phyloP scores from a whole-genome alignment of 2,113 vertebrate species.

The Pagrus major region DNA sequence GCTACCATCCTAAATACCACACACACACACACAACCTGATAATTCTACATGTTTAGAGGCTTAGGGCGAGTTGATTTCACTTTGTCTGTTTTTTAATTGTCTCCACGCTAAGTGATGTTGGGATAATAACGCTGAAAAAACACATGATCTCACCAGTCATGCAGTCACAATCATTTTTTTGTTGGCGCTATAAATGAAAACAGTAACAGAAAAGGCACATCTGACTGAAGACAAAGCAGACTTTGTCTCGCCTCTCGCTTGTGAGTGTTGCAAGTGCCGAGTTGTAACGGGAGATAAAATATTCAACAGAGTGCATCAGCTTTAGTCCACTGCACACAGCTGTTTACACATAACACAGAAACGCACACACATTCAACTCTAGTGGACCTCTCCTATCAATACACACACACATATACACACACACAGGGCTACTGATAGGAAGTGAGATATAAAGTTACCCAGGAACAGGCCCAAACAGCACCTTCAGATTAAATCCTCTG shows the following conservation, averaged over 20 bases:
- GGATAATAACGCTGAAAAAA: conserved; percentile 5
- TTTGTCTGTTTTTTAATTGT: conserved; percentile 53
- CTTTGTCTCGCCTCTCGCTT: not conserved
- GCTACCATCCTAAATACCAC: conserved; percentile 44
- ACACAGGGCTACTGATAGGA: conserved; percentile 5
- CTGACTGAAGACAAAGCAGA: not conserved
- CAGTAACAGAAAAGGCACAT: conserved; percentile 14
- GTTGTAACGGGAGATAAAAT: conserved; percentile 74
- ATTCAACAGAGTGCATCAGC: conserved; percentile 77
- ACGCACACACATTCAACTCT: conserved; percentile 22
- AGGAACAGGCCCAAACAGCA: not conserved
- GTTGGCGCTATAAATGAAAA: conserved; percentile 11
- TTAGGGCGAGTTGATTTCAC: conserved; percentile 26
- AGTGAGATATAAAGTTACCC: not conserved
- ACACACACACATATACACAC: conserved; percentile 24
- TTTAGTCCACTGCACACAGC: conserved; percentile 73
- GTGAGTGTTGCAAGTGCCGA: conserved; percentile 23
- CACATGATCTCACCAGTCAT: conserved; percentile 28
- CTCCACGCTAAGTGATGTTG: conserved; percentile 10
- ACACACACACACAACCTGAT: conserved; percentile 44
- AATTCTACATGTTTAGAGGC: not conserved
- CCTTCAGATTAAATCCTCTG: conserved; percentile 9
- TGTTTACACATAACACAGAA: conserved; percentile 67
- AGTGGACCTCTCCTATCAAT: conserved; percentile 7
- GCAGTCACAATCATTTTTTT: conserved; percentile 25